A percentile compares a stretch with the other conserved stretches of the same genome.
These are phyloP conservation scores for Tridacna gigas DNA, from an alignment of 2,888 invertebrate genomes.

Conservation along the genomic window DNA sequence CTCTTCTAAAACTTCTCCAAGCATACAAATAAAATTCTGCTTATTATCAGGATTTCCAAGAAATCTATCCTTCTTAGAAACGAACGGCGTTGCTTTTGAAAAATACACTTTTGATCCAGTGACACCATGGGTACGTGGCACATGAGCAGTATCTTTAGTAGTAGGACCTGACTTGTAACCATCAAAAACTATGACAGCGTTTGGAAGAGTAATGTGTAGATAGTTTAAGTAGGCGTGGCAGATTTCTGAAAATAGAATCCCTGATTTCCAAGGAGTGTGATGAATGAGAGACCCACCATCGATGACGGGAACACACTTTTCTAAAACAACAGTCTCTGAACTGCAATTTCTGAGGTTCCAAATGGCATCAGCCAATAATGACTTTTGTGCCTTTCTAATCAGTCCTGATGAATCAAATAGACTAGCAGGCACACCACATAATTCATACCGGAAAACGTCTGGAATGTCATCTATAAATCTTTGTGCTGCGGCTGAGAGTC, in stretches of 20 bases:
- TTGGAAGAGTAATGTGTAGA: background rate
- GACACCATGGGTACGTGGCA: background rate
- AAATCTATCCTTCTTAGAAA: slow-evolving; percentile 18
- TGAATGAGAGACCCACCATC: slow-evolving; percentile 25
- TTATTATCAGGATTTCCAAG: slow-evolving; percentile 13
- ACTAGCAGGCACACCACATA: background rate
- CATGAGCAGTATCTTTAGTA: slow-evolving; percentile 4
- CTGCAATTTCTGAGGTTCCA: too few relatives aligned
- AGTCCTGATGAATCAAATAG: slow-evolving; percentile 4
- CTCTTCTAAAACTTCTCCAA: background rate
- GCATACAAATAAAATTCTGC: slow-evolving; percentile 4
- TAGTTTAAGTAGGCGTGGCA: background rate
- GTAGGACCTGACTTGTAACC: slow-evolving; percentile 14
- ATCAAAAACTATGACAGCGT: slow-evolving; percentile 25
- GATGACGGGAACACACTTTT: background rate
- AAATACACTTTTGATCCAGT: background rate
- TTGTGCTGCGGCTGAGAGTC: background rate
- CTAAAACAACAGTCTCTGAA: background rate
- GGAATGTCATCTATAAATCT: too few relatives aligned
- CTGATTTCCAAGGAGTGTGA: slow-evolving; percentile 2
- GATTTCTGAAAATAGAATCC: background rate
- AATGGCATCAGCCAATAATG: background rate
- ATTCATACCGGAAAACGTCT: slow-evolving; percentile 1
- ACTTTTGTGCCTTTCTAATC: background rate
- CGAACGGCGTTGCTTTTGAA: background rate